Evolutionary conservation across 1,140 invertebrate species (phyloP), one percentile per base, ranked within the genome.

Genomic region (Venustaconcha ellipsiformis): DNA sequence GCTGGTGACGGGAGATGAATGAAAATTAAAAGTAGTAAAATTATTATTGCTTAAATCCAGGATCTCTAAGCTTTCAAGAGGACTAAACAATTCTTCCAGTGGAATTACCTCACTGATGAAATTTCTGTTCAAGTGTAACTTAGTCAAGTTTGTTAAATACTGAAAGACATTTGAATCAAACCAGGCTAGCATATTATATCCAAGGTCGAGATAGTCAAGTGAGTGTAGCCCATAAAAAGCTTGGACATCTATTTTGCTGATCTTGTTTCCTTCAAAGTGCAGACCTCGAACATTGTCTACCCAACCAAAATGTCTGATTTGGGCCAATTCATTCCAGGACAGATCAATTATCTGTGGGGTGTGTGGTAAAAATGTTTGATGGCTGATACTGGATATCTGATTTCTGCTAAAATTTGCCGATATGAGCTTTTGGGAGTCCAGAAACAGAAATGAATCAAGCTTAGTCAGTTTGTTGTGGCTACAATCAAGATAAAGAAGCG

Each of bases 41-140:
- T 76, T 71, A 23, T 76, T 76, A 17, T n/a, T 30, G 67, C 74
- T 76, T 4, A 76, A 23, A 67, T 76, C 74, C 30, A 76, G 37
- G 55, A 20, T 11, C 12, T 58, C 48, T 14, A 76, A 57, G 14
- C 23, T 70, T 17, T 70, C 30, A 12, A 76, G 26, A 0, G 74
- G 74, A 11, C 20, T 48, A 8, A 76, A 60, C 57, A 76, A 17
- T 59, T 70, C 68, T 48, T 30, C 57, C 13, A 76, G 63, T 11
- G 56, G 67, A 20, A 63, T 14, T 13, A 12, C 18, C 56, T 76
- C 20, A 48, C 18, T 70, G 11, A 76, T 20, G 48, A 67, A 57
- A 62, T 76, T 76, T 5, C 26, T 17, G 17, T 71, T 55, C 17
- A 76, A 37, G 56, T 71, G 37, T 1, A 76, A 37, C n/a, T 30